Conservation (phyloP, 2,888 invertebrate genomes). For the Drosophila birchii region DNA sequence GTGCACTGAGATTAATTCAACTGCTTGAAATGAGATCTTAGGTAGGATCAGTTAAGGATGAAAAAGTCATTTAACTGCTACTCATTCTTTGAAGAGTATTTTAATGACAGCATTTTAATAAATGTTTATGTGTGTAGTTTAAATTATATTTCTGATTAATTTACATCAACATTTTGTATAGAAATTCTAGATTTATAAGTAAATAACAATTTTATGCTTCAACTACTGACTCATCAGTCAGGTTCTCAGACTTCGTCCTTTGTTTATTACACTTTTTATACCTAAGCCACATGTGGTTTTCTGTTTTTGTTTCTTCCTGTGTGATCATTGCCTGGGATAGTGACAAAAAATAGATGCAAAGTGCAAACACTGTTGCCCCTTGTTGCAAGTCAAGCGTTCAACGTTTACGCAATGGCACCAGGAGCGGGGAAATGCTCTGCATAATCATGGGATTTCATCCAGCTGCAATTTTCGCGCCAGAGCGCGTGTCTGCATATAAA, state of each 20-base stretch:
- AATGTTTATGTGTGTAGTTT: no score
- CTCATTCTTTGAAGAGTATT: not conserved
- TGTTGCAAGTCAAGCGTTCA: slow-evolving; percentile 60
- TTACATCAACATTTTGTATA: no score
- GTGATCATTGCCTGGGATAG: slow-evolving; percentile 9
- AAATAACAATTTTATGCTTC: no score
- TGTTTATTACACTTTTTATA: not conserved
- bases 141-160: no score
- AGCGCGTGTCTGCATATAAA: slow-evolving; percentile 76
- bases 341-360: slow-evolving; percentile 35
- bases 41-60: not conserved
- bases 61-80: not conserved
- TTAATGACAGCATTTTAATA: not conserved
- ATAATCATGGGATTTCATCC: slow-evolving; percentile 82
- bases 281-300: not conserved
- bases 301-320: slow-evolving; percentile 3
- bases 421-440: slow-evolving; percentile 59
- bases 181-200: no score
- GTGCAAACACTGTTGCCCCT: slow-evolving; percentile 41
- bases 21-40: not conserved
- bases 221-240: no score
- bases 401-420: slow-evolving; percentile 48
- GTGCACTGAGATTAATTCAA: not conserved
- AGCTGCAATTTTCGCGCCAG: slow-evolving; percentile 82
- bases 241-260: no score